These are phyloP conservation scores for Petromus typicus DNA, from an alignment of 2,113 vertebrate genomes.

Conservation along the genomic window DNA sequence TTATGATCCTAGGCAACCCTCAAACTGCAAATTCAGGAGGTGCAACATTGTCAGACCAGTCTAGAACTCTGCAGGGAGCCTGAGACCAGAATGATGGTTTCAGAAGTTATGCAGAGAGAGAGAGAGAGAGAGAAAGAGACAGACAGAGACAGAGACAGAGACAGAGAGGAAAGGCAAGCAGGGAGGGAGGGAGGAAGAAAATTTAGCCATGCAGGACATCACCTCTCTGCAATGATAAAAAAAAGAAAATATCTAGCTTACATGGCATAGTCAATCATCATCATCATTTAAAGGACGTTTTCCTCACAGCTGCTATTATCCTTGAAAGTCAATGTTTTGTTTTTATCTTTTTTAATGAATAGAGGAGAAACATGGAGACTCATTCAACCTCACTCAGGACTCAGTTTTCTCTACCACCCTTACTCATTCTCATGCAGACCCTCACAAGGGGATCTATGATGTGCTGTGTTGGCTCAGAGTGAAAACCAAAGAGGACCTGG, in stretches of 20 bases:
- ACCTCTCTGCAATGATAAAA: neutral
- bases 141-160: neutral
- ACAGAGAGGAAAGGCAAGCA: neutral
- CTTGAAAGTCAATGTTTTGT: slow-evolving; percentile 18
- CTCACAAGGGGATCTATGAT: neutral
- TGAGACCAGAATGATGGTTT: neutral
- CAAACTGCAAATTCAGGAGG: neutral
- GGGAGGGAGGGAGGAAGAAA: neutral
- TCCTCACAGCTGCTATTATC: neutral
- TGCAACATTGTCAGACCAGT: neutral
- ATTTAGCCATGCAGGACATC: neutral
- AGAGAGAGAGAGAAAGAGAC: neutral
- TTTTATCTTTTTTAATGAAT: neutral
- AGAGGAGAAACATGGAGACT: neutral
- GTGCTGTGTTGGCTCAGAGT: slow-evolving; percentile 20
- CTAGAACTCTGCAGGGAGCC: neutral
- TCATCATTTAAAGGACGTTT: neutral
- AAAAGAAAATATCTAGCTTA: neutral
- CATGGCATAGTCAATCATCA: neutral
- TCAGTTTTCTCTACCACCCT: neutral
- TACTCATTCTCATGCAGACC: neutral
- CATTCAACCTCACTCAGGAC: neutral
- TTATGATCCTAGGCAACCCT: neutral
- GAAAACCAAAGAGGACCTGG: neutral
- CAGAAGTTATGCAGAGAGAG: neutral